Conservation (phyloP, 1,140 invertebrate genomes). For the Antheraea pernyi region DNA sequence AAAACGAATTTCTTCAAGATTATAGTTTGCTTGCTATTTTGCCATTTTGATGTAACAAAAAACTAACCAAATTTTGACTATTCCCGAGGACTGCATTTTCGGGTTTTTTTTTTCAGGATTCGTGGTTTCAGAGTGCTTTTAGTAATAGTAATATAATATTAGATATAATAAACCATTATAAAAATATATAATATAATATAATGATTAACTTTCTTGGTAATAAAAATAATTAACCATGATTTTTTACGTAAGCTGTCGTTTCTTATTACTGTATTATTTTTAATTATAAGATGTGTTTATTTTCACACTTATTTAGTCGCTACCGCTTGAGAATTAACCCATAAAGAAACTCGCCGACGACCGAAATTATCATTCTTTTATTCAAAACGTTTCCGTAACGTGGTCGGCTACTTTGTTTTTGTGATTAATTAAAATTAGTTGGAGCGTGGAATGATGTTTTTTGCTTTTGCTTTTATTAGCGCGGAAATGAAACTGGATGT, state of each 20-base stretch:
- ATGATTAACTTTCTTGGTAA: no score
- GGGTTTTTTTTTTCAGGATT: no score
- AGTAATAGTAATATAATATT: no score
- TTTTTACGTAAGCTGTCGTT: background rate
- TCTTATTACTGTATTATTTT: background rate
- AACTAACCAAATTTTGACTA: no score
- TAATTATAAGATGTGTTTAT: background rate
- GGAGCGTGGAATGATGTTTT: slow-evolving; percentile 41
- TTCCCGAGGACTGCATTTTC: no score
- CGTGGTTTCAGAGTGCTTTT: no score
- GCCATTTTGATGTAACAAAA: no score
- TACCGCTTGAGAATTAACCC: slow-evolving; percentile 17
- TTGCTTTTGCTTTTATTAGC: slow-evolving; percentile 42
- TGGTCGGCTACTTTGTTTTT: slow-evolving; percentile 55
- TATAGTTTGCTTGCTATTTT: no score
- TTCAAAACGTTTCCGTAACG: slow-evolving; percentile 46
- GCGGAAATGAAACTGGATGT: slow-evolving; percentile 19
- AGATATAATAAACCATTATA: no score
- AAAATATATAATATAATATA: no score
- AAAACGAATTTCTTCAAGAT: no score
- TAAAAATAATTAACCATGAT: no score
- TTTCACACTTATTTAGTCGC: slow-evolving; percentile 3
- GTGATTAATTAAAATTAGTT: slow-evolving; percentile 71
- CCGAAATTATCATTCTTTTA: slow-evolving; percentile 59
- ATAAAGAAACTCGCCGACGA: slow-evolving; percentile 18